Percentiles rank a stretch among this genome's conserved stretches.
phyloP scores from a whole-genome alignment of 2,113 vertebrate species.

The Prochilodus magdalenae region DNA sequence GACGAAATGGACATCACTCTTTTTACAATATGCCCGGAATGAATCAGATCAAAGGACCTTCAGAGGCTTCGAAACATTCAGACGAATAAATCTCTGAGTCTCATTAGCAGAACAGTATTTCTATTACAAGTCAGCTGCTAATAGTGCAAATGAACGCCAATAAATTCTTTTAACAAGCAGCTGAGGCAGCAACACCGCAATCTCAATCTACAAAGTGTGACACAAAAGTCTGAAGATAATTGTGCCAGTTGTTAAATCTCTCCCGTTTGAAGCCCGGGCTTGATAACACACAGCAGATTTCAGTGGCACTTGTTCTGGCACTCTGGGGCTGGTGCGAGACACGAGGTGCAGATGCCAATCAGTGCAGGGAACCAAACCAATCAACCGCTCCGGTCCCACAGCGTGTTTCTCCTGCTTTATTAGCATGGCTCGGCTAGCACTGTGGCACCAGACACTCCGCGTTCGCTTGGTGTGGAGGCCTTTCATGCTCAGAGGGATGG shows the following conservation, averaged over 20 bases:
- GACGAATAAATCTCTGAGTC: conserved; percentile 13
- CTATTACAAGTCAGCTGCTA: conserved; percentile 20
- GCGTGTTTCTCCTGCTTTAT: conserved; percentile 10
- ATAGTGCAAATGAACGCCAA: conserved; percentile 21
- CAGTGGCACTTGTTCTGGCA: background rate
- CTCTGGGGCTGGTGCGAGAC: background rate
- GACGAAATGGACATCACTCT: too few species aligned
- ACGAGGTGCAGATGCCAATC: conserved; percentile 25
- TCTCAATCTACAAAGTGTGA: conserved; percentile 18
- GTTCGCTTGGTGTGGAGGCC: background rate
- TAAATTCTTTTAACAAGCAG: conserved; percentile 16
- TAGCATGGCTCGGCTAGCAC: background rate
- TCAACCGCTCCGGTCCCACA: conserved; percentile 13
- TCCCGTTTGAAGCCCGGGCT: background rate
- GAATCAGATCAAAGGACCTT: conserved; percentile 11
- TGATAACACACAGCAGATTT: background rate
- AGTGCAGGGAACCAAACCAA: background rate
- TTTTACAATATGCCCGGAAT: too few species aligned
- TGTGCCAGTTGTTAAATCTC: background rate
- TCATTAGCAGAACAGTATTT: background rate
- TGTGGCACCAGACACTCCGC: background rate
- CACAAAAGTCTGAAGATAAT: conserved; percentile 26
- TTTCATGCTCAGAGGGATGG: conserved; percentile 17
- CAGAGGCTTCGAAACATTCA: conserved; percentile 1
- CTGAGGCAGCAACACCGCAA: background rate